phyloP scores from a whole-genome alignment of 2,113 vertebrate genomes.

The Psilopsiagon aurifrons region DNA sequence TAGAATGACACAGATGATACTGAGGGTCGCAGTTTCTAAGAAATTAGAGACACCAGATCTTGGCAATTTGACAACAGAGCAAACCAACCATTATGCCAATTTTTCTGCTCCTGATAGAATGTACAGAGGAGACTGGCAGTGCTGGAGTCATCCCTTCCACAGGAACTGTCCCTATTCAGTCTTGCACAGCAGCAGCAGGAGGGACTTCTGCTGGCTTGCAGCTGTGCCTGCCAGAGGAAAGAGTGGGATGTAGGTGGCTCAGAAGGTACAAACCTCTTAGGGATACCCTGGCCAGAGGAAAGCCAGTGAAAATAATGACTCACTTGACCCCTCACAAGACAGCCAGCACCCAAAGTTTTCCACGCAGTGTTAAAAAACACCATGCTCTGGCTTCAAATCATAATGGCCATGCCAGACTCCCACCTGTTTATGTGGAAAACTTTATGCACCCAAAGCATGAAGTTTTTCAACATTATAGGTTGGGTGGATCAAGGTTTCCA shows the following conservation, averaged over 20 bases:
- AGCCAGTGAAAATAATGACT: slow-evolving; percentile 64
- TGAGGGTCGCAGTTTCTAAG: neutral
- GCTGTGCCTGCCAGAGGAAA: neutral
- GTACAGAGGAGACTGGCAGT: neutral
- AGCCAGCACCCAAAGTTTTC: slow-evolving; percentile 64
- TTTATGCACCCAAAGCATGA: slow-evolving; percentile 54
- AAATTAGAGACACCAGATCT: neutral
- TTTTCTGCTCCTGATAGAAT: neutral
- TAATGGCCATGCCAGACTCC: slow-evolving; percentile 11
- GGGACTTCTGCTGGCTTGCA: neutral
- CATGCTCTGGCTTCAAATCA: neutral
- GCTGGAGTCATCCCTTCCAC: neutral
- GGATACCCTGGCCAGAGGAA: slow-evolving; percentile 3
- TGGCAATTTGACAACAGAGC: neutral
- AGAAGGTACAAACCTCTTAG: neutral
- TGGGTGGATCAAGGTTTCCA: slow-evolving; percentile 65
- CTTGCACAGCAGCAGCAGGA: neutral
- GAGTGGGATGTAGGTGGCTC: neutral
- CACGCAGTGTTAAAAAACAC: slow-evolving; percentile 46
- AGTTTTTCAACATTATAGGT: slow-evolving; percentile 41
- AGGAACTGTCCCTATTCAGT: neutral
- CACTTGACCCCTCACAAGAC: slow-evolving; percentile 51
- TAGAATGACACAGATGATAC: neutral
- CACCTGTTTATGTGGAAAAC: slow-evolving; percentile 70
- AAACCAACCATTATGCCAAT: neutral